Evolutionary conservation across 2,113 vertebrate species (phyloP).

Genomic region (Pagrus major): DNA sequence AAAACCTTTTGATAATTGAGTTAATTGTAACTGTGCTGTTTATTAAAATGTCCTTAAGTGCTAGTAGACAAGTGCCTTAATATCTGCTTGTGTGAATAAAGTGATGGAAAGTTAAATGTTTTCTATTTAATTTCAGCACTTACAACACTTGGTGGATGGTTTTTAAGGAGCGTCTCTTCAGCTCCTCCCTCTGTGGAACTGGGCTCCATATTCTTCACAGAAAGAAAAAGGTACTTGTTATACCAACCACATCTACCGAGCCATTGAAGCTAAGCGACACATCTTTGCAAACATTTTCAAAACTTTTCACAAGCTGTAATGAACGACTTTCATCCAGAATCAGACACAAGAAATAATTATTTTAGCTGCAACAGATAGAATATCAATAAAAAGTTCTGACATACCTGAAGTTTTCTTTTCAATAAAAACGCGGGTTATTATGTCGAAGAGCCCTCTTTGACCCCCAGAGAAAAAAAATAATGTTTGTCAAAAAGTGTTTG

Average conservation of each 20-base stretch:
- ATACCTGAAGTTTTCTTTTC: conserved; percentile 77
- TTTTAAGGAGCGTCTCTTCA: conserved; percentile 74
- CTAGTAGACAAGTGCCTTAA: not conserved
- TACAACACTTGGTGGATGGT: conserved; percentile 76
- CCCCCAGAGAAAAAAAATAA: conserved; percentile 41
- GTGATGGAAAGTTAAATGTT: not conserved
- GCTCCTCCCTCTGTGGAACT: conserved; percentile 75
- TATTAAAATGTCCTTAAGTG: not conserved
- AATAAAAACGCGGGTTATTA: conserved; percentile 56
- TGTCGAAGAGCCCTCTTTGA: conserved; percentile 62
- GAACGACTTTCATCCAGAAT: not conserved
- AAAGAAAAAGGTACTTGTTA: conserved; percentile 77
- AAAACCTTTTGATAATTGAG: not conserved
- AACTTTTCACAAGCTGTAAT: not conserved
- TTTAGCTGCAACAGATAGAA: not conserved
- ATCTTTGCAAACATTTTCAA: conserved; percentile 14
- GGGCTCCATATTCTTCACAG: conserved; percentile 85
- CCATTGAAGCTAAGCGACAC: conserved; percentile 40
- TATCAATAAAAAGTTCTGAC: conserved; percentile 38
- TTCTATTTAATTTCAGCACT: conserved; percentile 73
- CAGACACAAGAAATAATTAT: not conserved
- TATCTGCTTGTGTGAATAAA: not conserved
- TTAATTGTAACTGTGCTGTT: not conserved
- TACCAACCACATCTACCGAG: conserved; percentile 74
- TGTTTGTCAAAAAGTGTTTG: conserved; percentile 79